Base-by-base conservation (phyloP, 2,888 invertebrate species). In the Caenorhabditis drosophilae region DNA sequence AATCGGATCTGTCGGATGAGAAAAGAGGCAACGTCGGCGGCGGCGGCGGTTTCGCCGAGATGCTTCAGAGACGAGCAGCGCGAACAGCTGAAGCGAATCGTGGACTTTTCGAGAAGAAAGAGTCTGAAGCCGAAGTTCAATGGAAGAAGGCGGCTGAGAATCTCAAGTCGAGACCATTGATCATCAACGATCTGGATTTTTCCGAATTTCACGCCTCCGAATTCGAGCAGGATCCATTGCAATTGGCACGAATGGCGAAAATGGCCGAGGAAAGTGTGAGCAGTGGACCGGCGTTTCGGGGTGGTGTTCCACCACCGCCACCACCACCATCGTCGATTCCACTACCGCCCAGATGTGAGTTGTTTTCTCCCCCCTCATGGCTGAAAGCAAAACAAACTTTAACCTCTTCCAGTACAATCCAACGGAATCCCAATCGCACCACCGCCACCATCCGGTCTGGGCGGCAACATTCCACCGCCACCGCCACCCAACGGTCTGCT, bases 151-250 rank as follows among this genome's bases (percentile, higher is more conserved):
- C 82, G 18, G 80, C 79, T 4, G 80, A 81, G 57, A 77, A 75
- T 23, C 53, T 84, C 53, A 72, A 81, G 47, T 75, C 76, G 3
- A 90, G 67, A n/a, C 85, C 86, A 2, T 89, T 91, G 70, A 88
- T 93, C 46, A 87, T 88, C 68, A 93, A 95, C 84, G 96, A 97
- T 85, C 88, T 97, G 81, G 97, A 98, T 85, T 98, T 98, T 85
- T 93, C 93, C 12, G 96, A 97, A 85, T 87, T 98, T 52, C 89
- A 89, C 49, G 89, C 89, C 34, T 92, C 92, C 54, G 94, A 96
- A 73, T 96, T 96, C 83, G 89, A 90, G 55, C 79, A 79, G 64
- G 76, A 76, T 50, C 77, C 77, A 15, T 46, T 75, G 42, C 67
- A 70, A 9, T 26, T 73, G 56, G 73, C 73, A 11, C 35, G 70